Conservation (phyloP, 2,888 invertebrate genomes). For the Anoncus sp. region DNA sequence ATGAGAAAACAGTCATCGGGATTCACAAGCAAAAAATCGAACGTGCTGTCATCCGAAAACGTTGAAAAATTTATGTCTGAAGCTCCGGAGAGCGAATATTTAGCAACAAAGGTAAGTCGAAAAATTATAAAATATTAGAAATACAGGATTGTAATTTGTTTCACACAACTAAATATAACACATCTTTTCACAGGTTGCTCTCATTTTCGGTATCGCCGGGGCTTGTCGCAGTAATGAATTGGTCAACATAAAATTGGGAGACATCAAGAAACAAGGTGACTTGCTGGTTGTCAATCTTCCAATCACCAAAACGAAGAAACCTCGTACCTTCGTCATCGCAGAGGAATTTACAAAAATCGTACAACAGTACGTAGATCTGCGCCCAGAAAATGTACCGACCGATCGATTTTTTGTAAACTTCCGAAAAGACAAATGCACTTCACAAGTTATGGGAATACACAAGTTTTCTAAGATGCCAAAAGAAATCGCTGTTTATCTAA, state of each 20-base stretch:
- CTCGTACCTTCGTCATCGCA: conserved; percentile 3
- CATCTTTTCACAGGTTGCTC: conserved; percentile 20
- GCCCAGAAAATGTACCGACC: neutral
- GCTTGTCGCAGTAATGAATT: conserved; percentile 13
- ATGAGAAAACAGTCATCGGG: conserved; percentile 31
- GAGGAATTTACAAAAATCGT: conserved; percentile 16
- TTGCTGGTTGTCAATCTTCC: neutral
- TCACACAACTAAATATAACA: too few relatives aligned
- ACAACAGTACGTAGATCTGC: conserved; percentile 10
- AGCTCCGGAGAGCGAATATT: conserved; percentile 50
- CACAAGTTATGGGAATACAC: conserved; percentile 32
- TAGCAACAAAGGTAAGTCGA: conserved; percentile 3
- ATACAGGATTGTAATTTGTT: neutral
- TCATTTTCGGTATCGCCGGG: conserved; percentile 16
- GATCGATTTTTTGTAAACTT: conserved; percentile 42
- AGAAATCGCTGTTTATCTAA: conserved; percentile 39
- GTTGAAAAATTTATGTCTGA: conserved; percentile 51
- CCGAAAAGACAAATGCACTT: conserved; percentile 39
- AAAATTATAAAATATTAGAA: neutral
- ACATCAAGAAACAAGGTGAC: conserved; percentile 2
- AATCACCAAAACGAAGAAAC: neutral
- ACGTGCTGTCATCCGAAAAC: conserved; percentile 31
- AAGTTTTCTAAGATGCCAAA: conserved; percentile 34
- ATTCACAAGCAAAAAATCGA: conserved; percentile 45
- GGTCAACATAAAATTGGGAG: neutral